These are phyloP conservation scores for Acanthopagrus latus DNA, from an alignment of 2,797 vertebrate genomes.

Conservation along the genomic window DNA sequence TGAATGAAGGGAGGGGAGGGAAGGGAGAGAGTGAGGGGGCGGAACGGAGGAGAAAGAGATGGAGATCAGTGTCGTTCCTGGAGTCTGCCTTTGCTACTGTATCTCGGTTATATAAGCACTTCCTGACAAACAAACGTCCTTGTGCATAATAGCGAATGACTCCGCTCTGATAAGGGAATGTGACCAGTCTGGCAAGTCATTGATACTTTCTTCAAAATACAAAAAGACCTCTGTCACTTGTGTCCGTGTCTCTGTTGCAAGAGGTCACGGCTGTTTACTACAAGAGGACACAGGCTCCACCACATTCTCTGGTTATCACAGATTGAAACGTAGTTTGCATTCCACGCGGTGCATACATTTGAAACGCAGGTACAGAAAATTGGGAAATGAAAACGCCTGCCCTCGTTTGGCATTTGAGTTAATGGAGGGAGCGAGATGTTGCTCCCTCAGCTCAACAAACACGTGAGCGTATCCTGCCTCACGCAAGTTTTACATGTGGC, in stretches of 20 bases:
- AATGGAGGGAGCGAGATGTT: conserved; percentile 5
- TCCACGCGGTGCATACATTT: conserved; percentile 37
- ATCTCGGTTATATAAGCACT: conserved; percentile 54
- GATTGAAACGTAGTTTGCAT: conserved; percentile 48
- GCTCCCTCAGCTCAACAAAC: conserved; percentile 34
- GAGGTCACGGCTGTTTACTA: conserved; percentile 54
- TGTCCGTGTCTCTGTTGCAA: conserved; percentile 9
- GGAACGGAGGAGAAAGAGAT: conserved; percentile 20
- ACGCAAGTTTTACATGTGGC: conserved; percentile 15
- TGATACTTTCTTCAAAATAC: conserved; percentile 30
- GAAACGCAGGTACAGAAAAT: conserved; percentile 25
- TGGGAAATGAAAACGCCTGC: conserved; percentile 53
- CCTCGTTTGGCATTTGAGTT: conserved; percentile 30
- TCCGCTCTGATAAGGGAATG: conserved; percentile 38
- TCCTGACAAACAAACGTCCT: conserved; percentile 56
- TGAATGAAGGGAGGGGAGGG: conserved; percentile 16
- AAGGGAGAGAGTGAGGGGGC: conserved; percentile 4
- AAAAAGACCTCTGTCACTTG: conserved; percentile 7
- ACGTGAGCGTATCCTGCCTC: neutral
- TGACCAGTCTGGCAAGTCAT: conserved; percentile 25
- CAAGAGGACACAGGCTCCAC: conserved; percentile 61
- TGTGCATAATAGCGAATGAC: conserved; percentile 21
- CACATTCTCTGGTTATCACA: conserved; percentile 60
- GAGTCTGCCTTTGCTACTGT: conserved; percentile 30
- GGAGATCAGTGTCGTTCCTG: conserved; percentile 59